Conservation (phyloP, 2,888 invertebrate genomes). For the Stegophylla sp. region DNA sequence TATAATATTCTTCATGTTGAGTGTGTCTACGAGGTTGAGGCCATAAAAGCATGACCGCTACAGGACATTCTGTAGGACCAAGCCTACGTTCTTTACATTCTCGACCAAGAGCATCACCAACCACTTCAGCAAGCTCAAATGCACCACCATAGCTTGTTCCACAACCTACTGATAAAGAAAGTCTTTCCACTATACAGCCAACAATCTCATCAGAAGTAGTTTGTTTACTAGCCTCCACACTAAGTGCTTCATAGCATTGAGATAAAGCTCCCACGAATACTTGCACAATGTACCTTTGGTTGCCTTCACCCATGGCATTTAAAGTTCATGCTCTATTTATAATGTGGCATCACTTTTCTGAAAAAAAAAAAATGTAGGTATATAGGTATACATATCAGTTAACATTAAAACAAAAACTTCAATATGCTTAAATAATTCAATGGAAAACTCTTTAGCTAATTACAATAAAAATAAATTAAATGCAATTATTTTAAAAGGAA, state of each 20-base stretch:
- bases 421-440: no score
- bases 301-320: conserved; percentile 58
- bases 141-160: conserved; percentile 68
- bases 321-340: conserved; percentile 40
- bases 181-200: conserved; percentile 81
- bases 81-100: conserved; percentile 92
- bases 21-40: conserved; percentile 69
- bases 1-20: conserved; percentile 66
- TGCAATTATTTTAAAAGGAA: no score
- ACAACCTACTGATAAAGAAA: conserved; percentile 70
- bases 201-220: conserved; percentile 92
- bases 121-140: conserved; percentile 88
- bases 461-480: no score
- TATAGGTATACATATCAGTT: no score
- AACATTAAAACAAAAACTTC: neutral
- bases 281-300: conserved; percentile 66
- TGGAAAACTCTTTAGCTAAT: no score
- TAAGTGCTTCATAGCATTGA: conserved; percentile 85
- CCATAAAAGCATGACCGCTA: conserved; percentile 84
- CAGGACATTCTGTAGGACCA: conserved; percentile 80
- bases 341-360: conserved; percentile 17
- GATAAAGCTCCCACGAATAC: conserved; percentile 89
- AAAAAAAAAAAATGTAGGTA: neutral
- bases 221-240: conserved; percentile 89
- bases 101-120: conserved; percentile 83